Percentiles rank a stretch among this genome's conserved stretches.
These are phyloP conservation scores for Chloebia gouldiae DNA, from an alignment of 2,113 vertebrate species.

Conservation along the genomic window DNA sequence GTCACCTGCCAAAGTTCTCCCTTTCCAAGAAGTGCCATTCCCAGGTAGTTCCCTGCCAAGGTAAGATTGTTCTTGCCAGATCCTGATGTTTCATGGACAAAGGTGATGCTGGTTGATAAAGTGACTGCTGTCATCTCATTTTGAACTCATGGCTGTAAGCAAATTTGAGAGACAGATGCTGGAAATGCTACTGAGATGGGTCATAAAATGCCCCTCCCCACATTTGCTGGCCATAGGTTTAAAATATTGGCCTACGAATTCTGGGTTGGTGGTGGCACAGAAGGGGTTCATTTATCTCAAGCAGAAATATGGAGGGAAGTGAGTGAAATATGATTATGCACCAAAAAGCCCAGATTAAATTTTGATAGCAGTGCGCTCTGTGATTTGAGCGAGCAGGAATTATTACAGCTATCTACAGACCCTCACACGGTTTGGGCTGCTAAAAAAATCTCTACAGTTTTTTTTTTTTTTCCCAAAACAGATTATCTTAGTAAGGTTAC, in stretches of 20 bases:
- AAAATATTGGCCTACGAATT: conserved; percentile 47
- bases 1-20: not conserved
- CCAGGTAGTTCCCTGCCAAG: not conserved
- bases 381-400: conserved; percentile 5
- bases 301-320: conserved; percentile 36
- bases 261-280: conserved; percentile 52
- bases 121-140: not conserved
- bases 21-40: not conserved
- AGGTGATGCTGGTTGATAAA: not conserved
- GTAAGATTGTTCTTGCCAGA: not conserved
- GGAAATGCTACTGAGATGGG: conserved; percentile 22
- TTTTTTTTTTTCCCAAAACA: not conserved
- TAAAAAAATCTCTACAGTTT: conserved; percentile 30
- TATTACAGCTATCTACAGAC: conserved; percentile 4
- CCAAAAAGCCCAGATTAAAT: conserved; percentile 52
- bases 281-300: conserved; percentile 52
- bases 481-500: not conserved
- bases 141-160: conserved; percentile 24
- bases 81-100: not conserved
- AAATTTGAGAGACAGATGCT: conserved; percentile 45
- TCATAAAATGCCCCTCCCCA: conserved; percentile 35
- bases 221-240: not conserved
- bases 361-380: not conserved
- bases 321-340: conserved; percentile 55
- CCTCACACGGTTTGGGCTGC: not conserved